phyloP scores from a whole-genome alignment of 1,140 invertebrate species.

The Palaemon carinicauda region DNA sequence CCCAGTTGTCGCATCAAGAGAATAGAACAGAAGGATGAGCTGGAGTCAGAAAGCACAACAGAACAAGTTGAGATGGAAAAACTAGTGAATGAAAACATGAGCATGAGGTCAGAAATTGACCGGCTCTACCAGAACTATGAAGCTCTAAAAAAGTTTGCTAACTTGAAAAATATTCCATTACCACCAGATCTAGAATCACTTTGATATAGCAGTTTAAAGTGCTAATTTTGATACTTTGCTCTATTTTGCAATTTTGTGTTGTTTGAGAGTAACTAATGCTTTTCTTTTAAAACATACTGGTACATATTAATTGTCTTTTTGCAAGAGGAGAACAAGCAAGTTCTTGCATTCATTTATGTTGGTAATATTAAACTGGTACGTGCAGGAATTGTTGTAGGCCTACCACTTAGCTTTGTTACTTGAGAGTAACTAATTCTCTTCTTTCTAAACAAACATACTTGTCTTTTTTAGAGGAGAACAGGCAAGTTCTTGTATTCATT shows the following conservation, averaged over 20 bases:
- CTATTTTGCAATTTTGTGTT: neutral
- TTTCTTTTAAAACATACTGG: no score
- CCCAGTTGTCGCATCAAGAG: constrained; percentile 85
- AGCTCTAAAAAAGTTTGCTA: constrained; percentile 84
- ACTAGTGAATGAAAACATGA: constrained; percentile 81
- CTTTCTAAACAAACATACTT: no score
- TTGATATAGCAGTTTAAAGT: neutral
- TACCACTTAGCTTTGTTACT: no score
- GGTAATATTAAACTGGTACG: no score
- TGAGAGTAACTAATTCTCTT: no score
- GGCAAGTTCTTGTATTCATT: no score
- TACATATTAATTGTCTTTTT: no score
- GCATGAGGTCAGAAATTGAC: constrained; percentile 79
- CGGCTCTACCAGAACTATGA: constrained; percentile 81
- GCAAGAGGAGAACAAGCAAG: no score
- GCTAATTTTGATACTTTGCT: neutral
- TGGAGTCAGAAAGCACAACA: constrained; percentile 87
- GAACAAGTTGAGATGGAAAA: constrained; percentile 86
- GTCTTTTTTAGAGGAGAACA: no score
- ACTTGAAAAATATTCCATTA: constrained; percentile 82
- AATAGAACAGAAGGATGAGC: constrained; percentile 90
- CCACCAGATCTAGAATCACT: constrained; percentile 76
- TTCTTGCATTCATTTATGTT: no score
- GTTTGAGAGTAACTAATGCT: no score
- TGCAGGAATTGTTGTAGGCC: no score